A percentile compares a stretch with the other conserved stretches of the same genome.
Evolutionary conservation across 2,113 vertebrate genomes (phyloP).

Genomic region (Hoplias malabaricus): DNA sequence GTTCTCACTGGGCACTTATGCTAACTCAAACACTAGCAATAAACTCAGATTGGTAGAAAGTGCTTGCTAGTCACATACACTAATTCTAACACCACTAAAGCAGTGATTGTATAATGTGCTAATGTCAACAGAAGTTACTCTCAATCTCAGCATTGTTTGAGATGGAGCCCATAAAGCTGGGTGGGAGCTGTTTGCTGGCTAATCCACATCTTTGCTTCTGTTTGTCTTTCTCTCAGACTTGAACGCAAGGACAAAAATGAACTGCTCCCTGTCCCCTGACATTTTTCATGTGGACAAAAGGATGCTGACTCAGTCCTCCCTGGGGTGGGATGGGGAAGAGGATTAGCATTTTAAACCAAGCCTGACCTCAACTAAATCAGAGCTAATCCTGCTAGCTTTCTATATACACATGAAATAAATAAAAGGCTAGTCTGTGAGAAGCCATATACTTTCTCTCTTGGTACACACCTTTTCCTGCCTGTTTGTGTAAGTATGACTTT

Average conservation of each 20-base stretch:
- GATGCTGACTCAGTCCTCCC: conserved; percentile 44
- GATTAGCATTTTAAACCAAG: conserved; percentile 60
- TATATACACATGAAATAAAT: background rate
- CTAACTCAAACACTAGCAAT: background rate
- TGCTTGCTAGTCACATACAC: background rate
- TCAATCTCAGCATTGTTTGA: conserved; percentile 47
- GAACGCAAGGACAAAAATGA: conserved; percentile 56
- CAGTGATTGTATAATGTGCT: conserved; percentile 34
- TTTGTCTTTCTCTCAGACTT: conserved; percentile 67
- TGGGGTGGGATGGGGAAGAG: conserved; percentile 55
- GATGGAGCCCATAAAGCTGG: conserved; percentile 49
- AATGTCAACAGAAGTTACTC: conserved; percentile 39
- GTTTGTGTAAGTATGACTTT: background rate
- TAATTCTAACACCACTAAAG: conserved; percentile 18
- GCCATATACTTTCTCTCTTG: conserved; percentile 2
- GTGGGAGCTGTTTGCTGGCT: conserved; percentile 69
- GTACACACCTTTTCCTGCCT: conserved; percentile 9
- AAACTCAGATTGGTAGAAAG: background rate
- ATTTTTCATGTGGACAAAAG: conserved; percentile 57
- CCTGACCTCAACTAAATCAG: conserved; percentile 49
- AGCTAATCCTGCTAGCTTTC: conserved; percentile 37
- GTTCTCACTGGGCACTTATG: background rate
- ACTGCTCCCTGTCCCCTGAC: conserved; percentile 50
- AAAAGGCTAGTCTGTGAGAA: conserved; percentile 18
- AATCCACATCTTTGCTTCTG: conserved; percentile 61